Conservation (phyloP, 2,113 vertebrate genomes). For the Petrocephalus zakoni region DNA sequence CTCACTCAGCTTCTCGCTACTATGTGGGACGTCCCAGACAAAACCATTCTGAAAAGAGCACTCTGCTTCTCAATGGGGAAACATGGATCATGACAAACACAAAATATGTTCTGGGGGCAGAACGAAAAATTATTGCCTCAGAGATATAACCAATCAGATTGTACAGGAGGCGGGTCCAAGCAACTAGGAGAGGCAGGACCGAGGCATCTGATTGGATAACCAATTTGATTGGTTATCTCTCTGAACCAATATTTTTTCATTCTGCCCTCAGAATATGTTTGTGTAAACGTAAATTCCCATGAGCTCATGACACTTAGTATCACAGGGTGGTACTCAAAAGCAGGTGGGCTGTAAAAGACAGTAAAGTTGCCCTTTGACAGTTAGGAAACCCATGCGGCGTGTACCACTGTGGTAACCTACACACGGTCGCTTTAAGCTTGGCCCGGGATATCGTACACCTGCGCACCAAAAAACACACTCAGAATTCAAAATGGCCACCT, state of each 20-base stretch:
- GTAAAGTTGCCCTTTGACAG: neutral
- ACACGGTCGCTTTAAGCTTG: neutral
- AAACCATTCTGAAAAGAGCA: constrained; percentile 28
- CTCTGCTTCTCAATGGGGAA: neutral
- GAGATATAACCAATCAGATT: no score
- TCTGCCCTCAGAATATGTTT: no score
- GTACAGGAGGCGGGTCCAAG: no score
- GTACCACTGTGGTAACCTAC: no score
- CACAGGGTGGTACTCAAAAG: neutral
- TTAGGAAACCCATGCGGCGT: neutral
- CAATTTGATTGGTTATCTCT: no score
- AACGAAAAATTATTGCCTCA: no score
- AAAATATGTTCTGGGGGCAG: no score
- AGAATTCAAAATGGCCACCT: neutral
- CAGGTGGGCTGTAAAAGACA: neutral
- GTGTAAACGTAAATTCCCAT: no score
- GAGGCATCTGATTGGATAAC: no score
- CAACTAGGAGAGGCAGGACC: no score
- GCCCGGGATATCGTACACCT: neutral
- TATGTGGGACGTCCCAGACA: constrained; percentile 35
- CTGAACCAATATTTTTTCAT: no score
- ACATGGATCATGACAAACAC: neutral
- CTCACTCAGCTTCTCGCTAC: constrained; percentile 37
- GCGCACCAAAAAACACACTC: neutral
- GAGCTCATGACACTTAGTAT: neutral